These are phyloP conservation scores for Emys orbicularis DNA, from an alignment of 2,797 vertebrate genomes.

Conservation along the genomic window DNA sequence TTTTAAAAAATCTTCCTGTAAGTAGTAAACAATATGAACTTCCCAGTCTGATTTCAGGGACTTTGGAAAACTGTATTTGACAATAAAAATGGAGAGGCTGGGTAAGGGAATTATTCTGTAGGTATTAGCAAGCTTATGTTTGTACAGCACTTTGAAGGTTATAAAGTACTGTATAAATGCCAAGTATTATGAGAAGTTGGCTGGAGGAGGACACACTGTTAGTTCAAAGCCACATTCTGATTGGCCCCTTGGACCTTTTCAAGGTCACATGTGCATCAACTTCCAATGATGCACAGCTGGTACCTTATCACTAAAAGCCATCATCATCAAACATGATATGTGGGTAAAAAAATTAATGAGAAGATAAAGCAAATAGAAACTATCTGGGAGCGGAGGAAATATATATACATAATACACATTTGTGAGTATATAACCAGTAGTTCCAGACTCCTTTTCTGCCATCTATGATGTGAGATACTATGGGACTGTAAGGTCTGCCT, in stretches of 20 bases:
- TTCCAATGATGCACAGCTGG: slow-evolving; percentile 69
- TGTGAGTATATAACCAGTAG: not conserved
- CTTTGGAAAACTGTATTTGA: slow-evolving; percentile 9
- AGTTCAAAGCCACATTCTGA: slow-evolving; percentile 19
- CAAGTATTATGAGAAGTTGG: slow-evolving; percentile 29
- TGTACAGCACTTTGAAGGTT: not conserved
- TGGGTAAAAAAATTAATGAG: slow-evolving; percentile 38
- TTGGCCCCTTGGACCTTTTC: not conserved
- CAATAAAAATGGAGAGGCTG: not conserved
- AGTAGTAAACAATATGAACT: slow-evolving; percentile 44
- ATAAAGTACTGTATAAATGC: not conserved
- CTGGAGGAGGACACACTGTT: not conserved
- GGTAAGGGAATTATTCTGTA: not conserved
- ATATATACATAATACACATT: no score
- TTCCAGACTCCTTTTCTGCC: not conserved
- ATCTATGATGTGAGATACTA: not conserved
- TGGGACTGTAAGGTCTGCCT: slow-evolving; percentile 40
- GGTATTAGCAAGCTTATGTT: not conserved
- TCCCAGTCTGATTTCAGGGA: slow-evolving; percentile 20
- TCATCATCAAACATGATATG: not conserved
- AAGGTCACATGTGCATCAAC: slow-evolving; percentile 14
- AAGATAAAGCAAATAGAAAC: slow-evolving; percentile 44
- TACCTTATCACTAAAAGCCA: slow-evolving; percentile 24
- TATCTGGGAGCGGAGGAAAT: slow-evolving; percentile 41
- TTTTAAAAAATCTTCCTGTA: slow-evolving; percentile 49